These are phyloP conservation scores for Brachyptera risi DNA, from an alignment of 2,888 invertebrate species.

Conservation along the genomic window DNA sequence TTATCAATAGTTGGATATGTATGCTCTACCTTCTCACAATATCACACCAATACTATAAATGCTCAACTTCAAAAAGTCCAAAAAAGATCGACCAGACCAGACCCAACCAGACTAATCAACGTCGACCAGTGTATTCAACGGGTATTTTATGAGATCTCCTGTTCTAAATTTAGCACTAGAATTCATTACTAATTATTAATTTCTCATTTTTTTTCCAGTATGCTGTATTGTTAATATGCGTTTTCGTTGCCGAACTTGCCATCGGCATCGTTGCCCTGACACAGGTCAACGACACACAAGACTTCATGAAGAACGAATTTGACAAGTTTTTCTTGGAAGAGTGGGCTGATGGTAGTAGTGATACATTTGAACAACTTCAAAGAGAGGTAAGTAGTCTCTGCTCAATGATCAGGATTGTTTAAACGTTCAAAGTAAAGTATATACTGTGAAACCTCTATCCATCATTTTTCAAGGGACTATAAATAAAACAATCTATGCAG, in stretches of 20 bases:
- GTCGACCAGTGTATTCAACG: too few relatives aligned
- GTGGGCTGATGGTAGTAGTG: neutral
- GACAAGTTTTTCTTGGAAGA: neutral
- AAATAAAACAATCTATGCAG: too few relatives aligned
- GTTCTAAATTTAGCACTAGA: neutral
- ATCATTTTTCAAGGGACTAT: too few relatives aligned
- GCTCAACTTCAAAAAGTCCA: too few relatives aligned
- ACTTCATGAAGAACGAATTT: neutral
- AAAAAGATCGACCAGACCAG: too few relatives aligned
- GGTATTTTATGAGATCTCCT: neutral
- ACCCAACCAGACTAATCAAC: too few relatives aligned
- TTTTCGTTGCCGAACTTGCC: constrained; percentile 5
- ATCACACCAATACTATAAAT: too few relatives aligned
- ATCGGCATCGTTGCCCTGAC: constrained; percentile 14
- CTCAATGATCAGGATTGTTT: neutral
- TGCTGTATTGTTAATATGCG: neutral
- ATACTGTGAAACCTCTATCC: neutral
- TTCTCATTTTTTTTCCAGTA: too few relatives aligned
- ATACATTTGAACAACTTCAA: neutral
- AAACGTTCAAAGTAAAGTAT: neutral
- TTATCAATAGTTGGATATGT: too few relatives aligned
- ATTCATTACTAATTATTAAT: neutral
- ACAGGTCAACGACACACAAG: neutral
- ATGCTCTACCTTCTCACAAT: too few relatives aligned
- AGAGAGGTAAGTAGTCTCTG: neutral